Conservation (phyloP, 2,888 invertebrate species). For the Watsonalla cultraria region DNA sequence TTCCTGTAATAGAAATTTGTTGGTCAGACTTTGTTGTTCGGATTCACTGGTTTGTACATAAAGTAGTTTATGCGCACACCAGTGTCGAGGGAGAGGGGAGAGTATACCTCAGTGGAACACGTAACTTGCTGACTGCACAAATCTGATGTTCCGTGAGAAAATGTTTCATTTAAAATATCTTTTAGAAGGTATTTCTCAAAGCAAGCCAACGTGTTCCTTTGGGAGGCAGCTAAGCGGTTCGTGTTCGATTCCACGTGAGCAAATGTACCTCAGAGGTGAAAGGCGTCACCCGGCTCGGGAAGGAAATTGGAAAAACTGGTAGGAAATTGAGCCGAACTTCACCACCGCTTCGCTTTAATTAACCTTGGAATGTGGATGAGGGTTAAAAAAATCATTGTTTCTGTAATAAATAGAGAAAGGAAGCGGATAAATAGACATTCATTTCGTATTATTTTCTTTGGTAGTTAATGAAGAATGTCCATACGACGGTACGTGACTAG, state of each 20-base stretch:
- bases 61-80: slow-evolving; percentile 59
- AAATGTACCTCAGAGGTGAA: slow-evolving; percentile 69
- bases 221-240: slow-evolving; percentile 76
- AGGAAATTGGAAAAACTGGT: slow-evolving; percentile 58
- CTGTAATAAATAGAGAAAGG: slow-evolving; percentile 7
- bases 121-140: slow-evolving; percentile 25
- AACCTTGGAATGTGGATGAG: slow-evolving; percentile 13
- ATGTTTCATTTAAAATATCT: slow-evolving; percentile 13
- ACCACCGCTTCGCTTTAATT: slow-evolving; percentile 71
- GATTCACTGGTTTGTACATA: slow-evolving; percentile 62
- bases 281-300: slow-evolving; percentile 70
- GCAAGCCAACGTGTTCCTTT: slow-evolving; percentile 45
- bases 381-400: neutral
- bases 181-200: slow-evolving; percentile 10
- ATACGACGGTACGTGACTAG: slow-evolving; percentile 41
- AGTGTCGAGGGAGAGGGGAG: slow-evolving; percentile 37
- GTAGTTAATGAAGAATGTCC: slow-evolving; percentile 42
- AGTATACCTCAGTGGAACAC: slow-evolving; percentile 56
- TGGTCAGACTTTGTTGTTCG: slow-evolving; percentile 16
- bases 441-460: slow-evolving; percentile 22
- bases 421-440: slow-evolving; percentile 11
- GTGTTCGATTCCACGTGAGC: slow-evolving; percentile 67
- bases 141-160: slow-evolving; percentile 13
- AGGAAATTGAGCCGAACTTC: slow-evolving; percentile 48
- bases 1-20: slow-evolving; percentile 46